These are phyloP conservation scores for Melieria crassipennis DNA, from an alignment of 2,888 invertebrate genomes.

Conservation along the genomic window DNA sequence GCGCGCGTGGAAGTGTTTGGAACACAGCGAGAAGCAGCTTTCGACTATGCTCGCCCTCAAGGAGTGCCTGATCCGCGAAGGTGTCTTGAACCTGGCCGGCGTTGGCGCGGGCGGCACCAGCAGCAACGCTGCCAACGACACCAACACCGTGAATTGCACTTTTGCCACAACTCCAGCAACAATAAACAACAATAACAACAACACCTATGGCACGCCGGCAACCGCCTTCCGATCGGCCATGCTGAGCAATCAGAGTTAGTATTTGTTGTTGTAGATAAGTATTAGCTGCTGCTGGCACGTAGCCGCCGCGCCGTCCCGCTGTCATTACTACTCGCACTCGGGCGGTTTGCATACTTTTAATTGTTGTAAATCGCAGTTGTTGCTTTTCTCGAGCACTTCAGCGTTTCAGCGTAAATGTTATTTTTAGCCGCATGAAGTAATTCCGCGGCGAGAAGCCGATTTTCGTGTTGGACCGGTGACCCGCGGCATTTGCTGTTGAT, in stretches of 20 bases:
- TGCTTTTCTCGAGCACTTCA: background rate
- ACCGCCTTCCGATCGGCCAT: conserved; percentile 26
- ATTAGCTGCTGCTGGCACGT: background rate
- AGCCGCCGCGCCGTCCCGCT: background rate
- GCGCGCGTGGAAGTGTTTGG: too few relatives aligned
- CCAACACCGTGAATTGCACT: conserved; percentile 28
- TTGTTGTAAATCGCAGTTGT: background rate
- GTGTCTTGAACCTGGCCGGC: conserved; percentile 55
- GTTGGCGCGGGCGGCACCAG: conserved; percentile 20
- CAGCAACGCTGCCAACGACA: conserved; percentile 31
- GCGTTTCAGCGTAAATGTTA: background rate
- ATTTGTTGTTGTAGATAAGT: background rate
- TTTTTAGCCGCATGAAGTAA: conserved; percentile 6
- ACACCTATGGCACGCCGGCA: conserved; percentile 16
- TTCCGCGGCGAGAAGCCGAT: background rate
- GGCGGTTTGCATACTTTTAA: background rate
- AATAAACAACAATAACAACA: conserved; percentile 12
- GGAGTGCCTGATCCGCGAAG: conserved; percentile 61
- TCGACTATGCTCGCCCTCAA: conserved; percentile 57
- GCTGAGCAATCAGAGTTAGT: conserved; percentile 36
- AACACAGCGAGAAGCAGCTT: conserved; percentile 4
- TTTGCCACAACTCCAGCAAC: too few relatives aligned
- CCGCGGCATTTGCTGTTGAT: too few relatives aligned
- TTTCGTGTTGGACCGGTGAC: too few relatives aligned
- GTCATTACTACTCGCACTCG: background rate